Conservation (phyloP, 2,113 vertebrate genomes). For the Gila orcuttii region DNA sequence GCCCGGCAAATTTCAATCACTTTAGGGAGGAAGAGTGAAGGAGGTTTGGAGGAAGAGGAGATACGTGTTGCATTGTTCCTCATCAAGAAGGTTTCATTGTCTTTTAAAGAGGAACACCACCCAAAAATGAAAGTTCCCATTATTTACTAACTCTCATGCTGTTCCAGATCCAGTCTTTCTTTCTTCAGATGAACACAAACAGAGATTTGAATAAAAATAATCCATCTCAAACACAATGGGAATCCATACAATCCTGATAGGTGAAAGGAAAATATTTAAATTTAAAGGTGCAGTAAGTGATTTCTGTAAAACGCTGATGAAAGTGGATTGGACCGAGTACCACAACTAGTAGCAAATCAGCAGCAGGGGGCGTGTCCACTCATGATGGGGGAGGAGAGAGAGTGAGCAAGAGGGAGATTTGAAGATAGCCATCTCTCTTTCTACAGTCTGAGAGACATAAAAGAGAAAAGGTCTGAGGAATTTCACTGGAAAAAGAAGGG, state of each 20-base stretch:
- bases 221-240: neutral
- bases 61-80: constrained; percentile 24
- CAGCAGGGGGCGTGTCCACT: too few species aligned
- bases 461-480: too few species aligned
- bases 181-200: neutral
- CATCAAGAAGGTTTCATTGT: constrained; percentile 16
- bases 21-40: constrained; percentile 33
- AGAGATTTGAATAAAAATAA: neutral
- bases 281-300: too few species aligned
- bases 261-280: too few species aligned
- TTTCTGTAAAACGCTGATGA: too few species aligned
- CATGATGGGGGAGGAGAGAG: too few species aligned
- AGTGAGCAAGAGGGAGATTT: too few species aligned
- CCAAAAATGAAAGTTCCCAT: neutral
- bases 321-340: too few species aligned
- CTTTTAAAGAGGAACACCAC: neutral
- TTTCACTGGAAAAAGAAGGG: too few species aligned
- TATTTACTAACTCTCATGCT: neutral
- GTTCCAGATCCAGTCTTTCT: neutral
- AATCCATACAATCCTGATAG: neutral
- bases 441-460: too few species aligned
- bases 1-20: constrained; percentile 48
- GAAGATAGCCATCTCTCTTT: too few species aligned
- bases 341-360: too few species aligned
- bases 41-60: neutral